Conservation (phyloP, 2,888 invertebrate species). For the Chymomyza fuscimana region DNA sequence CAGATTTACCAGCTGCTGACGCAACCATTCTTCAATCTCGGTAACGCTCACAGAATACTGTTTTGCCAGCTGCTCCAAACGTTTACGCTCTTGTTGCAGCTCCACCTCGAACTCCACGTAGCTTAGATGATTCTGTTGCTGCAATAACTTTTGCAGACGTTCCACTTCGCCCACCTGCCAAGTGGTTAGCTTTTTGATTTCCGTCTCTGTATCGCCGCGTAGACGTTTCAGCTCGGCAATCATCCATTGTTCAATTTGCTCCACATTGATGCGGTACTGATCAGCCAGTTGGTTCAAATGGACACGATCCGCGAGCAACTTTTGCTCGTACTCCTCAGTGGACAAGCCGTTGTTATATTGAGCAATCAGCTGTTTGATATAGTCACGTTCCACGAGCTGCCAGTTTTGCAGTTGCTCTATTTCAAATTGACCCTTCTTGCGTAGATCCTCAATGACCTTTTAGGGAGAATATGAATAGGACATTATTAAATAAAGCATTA, state of each 20-base stretch:
- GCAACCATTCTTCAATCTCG: constrained; percentile 76
- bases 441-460: constrained; percentile 68
- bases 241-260: constrained; percentile 77
- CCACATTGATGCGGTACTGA: constrained; percentile 73
- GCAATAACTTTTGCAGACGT: constrained; percentile 68
- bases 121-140: constrained; percentile 71
- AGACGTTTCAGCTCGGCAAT: constrained; percentile 72
- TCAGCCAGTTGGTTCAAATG: constrained; percentile 75
- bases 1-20: constrained; percentile 74
- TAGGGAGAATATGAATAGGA: background rate
- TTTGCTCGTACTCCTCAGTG: constrained; percentile 70
- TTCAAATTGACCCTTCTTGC: constrained; percentile 73
- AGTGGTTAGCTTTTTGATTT: constrained; percentile 65
- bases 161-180: constrained; percentile 75
- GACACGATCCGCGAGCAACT: constrained; percentile 71
- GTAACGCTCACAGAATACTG: constrained; percentile 75
- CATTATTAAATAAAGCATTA: background rate
- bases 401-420: constrained; percentile 74
- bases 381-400: constrained; percentile 76
- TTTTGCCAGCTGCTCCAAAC: constrained; percentile 66
- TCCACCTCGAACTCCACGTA: constrained; percentile 74
- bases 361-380: constrained; percentile 69
- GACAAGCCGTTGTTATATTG: constrained; percentile 71
- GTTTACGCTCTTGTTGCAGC: constrained; percentile 68
- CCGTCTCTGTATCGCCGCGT: constrained; percentile 60